Conservation (phyloP, 1,140 invertebrate species). For the Cepaea nemoralis region DNA sequence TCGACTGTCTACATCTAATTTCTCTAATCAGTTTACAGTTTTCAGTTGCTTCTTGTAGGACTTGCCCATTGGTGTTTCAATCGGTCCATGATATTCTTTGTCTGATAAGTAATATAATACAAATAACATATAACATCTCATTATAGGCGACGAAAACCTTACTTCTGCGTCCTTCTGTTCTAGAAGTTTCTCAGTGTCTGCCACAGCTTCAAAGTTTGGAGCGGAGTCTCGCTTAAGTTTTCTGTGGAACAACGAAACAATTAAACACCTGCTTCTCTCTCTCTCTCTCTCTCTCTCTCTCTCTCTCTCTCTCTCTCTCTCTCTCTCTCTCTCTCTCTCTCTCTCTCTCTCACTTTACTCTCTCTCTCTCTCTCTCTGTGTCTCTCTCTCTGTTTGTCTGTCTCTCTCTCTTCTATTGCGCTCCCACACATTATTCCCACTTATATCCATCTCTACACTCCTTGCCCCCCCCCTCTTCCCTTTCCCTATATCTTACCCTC, state of each 20-base stretch:
- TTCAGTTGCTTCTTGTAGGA: too few species aligned
- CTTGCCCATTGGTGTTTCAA: too few species aligned
- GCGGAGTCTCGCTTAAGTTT: slow-evolving; percentile 89
- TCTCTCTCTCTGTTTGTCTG: too few species aligned
- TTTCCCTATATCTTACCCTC: not conserved
- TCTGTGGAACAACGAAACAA: slow-evolving; percentile 68
- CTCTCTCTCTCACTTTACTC: not conserved
- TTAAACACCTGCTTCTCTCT: not conserved
- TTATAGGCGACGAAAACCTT: not conserved
- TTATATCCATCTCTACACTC: not conserved
- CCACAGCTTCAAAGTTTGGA: slow-evolving; percentile 81
- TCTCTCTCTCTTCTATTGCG: not conserved
- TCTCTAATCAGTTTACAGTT: too few species aligned
- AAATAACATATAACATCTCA: too few species aligned
- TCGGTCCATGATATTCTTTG: too few species aligned
- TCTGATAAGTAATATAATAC: too few species aligned
- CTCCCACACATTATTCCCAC: not conserved
- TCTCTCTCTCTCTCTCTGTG: not conserved
- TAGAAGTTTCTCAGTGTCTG: slow-evolving; percentile 87
- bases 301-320: not conserved
- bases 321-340: not conserved
- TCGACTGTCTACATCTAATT: too few species aligned
- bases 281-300: not conserved
- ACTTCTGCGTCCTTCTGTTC: slow-evolving; percentile 95
- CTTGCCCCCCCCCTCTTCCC: not conserved